Percentiles rank a stretch among this genome's conserved stretches.
Conservation (phyloP, 30 jellyfish, hydroid and myxozoan genomes). For the Rhopilema esculentum region DNA sequence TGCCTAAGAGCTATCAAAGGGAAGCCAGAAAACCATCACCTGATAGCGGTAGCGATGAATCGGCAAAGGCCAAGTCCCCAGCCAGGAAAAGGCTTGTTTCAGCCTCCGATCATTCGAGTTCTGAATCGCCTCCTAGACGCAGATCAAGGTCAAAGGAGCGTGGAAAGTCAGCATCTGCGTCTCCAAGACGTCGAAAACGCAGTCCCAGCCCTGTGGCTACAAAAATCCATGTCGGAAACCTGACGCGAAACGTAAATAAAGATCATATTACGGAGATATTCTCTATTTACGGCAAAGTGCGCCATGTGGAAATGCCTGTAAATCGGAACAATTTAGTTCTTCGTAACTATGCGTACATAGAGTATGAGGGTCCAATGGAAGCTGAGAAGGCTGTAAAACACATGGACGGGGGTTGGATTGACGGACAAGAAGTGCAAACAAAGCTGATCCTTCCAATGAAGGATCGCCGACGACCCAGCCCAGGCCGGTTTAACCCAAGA, state of each 20-base stretch:
- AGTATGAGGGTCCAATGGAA: constrained; percentile 78
- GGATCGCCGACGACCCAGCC: constrained; percentile 84
- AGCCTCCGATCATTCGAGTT: constrained; percentile 67
- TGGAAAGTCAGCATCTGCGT: constrained; percentile 39
- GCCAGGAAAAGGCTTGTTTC: constrained; percentile 36
- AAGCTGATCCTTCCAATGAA: constrained; percentile 82
- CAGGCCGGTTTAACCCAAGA: constrained; percentile 67
- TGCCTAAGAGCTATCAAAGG: constrained; percentile 70
- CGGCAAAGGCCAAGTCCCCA: constrained; percentile 66
- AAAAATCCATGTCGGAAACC: constrained; percentile 87
- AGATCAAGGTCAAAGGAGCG: constrained; percentile 59
- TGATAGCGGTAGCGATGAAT: constrained; percentile 53
- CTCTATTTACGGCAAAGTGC: constrained; percentile 91
- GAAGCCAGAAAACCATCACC: constrained; percentile 60
- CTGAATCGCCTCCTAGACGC: constrained; percentile 64
- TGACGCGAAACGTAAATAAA: constrained; percentile 92
- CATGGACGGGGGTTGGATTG: constrained; percentile 99
- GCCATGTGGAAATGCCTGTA: constrained; percentile 90
- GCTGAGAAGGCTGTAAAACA: constrained; percentile 94
- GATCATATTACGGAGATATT: constrained; percentile 94
- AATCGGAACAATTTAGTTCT: constrained; percentile 79
- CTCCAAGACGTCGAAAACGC: constrained; percentile 89
- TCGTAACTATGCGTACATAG: constrained; percentile 95
- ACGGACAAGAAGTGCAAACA: constrained; percentile 96
- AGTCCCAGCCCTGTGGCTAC: constrained; percentile 85